Conservation (phyloP, 2,113 vertebrate genomes). For the Helogale parvula region DNA sequence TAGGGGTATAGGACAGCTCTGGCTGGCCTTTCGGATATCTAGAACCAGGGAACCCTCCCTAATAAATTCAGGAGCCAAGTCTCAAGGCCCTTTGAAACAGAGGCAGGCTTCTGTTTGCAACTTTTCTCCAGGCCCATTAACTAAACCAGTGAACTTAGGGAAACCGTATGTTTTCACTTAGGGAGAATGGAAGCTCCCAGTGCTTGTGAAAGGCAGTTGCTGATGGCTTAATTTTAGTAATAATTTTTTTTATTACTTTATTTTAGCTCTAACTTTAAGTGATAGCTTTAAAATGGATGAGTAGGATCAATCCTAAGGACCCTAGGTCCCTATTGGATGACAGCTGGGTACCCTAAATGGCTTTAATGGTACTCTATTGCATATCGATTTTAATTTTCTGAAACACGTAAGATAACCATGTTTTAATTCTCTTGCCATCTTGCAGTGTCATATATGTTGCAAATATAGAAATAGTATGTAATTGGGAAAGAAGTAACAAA, state of each 20-base stretch:
- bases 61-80: not conserved
- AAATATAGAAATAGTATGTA: not conserved
- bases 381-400: conserved; percentile 33
- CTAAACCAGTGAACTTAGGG: not conserved
- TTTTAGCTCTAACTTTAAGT: not conserved
- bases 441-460: not conserved
- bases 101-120: not conserved
- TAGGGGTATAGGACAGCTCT: not conserved
- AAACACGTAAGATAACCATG: not conserved
- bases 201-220: not conserved
- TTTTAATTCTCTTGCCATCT: not conserved
- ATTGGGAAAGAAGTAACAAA: conserved; percentile 8
- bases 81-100: not conserved
- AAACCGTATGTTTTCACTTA: not conserved
- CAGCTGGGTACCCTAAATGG: not conserved
- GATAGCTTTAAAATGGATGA: not conserved
- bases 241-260: conserved; percentile 10
- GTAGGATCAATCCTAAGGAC: not conserved
- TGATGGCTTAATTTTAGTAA: conserved; percentile 38
- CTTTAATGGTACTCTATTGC: not conserved
- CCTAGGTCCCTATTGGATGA: not conserved
- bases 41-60: not conserved
- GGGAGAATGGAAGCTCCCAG: not conserved
- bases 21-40: not conserved
- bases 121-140: not conserved